Evolutionary conservation across 2,888 invertebrate genomes (phyloP).

Genomic region (Blastobasis adustella): DNA sequence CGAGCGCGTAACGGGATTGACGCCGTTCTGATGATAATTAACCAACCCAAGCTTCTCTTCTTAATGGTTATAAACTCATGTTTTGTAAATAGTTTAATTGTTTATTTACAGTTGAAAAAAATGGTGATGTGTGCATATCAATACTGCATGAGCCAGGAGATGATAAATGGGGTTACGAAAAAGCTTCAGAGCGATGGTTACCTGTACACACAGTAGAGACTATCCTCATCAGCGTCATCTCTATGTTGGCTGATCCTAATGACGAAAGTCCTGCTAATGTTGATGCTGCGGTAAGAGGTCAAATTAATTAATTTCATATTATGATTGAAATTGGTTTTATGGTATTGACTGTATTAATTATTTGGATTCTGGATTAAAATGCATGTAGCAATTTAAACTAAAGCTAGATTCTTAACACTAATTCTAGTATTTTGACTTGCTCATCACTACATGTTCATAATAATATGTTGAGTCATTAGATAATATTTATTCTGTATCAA

Average conservation of each 20-base stretch:
- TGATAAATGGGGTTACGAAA: conserved; percentile 99
- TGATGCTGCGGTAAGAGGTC: conserved; percentile 93
- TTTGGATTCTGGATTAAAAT: too few species aligned
- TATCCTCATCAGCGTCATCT: conserved; percentile 98
- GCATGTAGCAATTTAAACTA: too few species aligned
- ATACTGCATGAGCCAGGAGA: conserved; percentile 99
- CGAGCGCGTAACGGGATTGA: too few species aligned
- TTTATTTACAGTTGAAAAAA: conserved; percentile 87
- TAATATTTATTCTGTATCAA: too few species aligned
- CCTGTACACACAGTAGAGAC: conserved; percentile 99
- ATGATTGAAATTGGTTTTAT: too few species aligned
- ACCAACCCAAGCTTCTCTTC: background rate
- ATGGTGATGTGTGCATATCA: conserved; percentile 98
- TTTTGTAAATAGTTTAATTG: background rate
- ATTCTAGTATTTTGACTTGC: too few species aligned
- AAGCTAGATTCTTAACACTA: too few species aligned
- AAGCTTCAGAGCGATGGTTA: conserved; percentile 98
- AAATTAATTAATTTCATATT: too few species aligned
- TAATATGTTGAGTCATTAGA: too few species aligned
- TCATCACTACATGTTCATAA: too few species aligned
- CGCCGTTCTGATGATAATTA: too few species aligned
- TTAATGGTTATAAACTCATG: background rate
- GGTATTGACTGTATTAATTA: too few species aligned
- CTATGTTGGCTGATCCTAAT: conserved; percentile 99
- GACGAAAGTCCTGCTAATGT: conserved; percentile 99